Conservation (phyloP, 2,113 vertebrate species). For the Rhinogobius similis region DNA sequence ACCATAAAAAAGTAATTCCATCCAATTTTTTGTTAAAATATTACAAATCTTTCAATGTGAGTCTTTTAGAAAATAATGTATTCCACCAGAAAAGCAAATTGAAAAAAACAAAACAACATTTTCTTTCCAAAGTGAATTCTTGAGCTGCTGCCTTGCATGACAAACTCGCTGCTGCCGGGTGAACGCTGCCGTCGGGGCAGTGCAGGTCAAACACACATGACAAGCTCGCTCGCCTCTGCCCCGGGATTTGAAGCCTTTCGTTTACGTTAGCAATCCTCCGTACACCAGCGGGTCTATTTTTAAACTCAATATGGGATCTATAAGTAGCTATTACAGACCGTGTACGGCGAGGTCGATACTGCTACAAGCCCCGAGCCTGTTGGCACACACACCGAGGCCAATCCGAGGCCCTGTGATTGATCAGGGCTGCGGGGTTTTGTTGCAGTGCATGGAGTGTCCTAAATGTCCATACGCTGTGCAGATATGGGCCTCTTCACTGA, state of each 20-base stretch:
- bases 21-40: too few relatives aligned
- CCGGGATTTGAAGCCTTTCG: neutral
- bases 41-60: too few relatives aligned
- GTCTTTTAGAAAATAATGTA: too few relatives aligned
- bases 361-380: constrained; percentile 3
- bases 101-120: too few relatives aligned
- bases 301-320: constrained; percentile 4
- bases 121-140: too few relatives aligned
- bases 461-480: constrained; percentile 18
- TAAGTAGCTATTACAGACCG: constrained; percentile 11
- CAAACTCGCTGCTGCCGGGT: neutral
- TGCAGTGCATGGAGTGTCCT: constrained; percentile 19
- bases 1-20: too few relatives aligned
- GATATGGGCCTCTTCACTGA: neutral
- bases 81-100: too few relatives aligned
- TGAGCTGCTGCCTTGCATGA: too few relatives aligned
- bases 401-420: constrained; percentile 15
- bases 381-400: constrained; percentile 2
- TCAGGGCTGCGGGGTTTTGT: constrained; percentile 16
- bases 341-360: constrained; percentile 12
- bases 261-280: neutral
- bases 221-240: constrained; percentile 1
- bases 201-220: constrained; percentile 15
- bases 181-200: constrained; percentile 1
- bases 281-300: neutral